These are phyloP conservation scores for Cardiocondyla obscurior DNA, from an alignment of 1,140 invertebrate species.

Conservation along the genomic window DNA sequence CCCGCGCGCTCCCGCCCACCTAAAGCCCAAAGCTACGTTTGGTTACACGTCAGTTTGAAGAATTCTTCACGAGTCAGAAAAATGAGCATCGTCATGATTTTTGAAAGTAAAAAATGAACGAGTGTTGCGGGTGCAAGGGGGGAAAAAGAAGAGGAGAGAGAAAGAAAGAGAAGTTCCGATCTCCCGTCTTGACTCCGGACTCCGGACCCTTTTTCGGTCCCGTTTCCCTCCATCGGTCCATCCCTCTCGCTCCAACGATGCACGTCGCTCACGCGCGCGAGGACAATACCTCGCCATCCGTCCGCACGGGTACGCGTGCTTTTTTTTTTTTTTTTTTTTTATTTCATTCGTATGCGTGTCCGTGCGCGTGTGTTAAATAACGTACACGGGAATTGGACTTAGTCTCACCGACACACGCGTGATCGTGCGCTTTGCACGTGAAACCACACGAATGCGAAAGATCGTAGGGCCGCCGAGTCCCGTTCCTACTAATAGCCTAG, in stretches of 20 bases:
- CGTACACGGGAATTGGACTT: slow-evolving; percentile 10
- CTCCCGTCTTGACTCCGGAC: slow-evolving; percentile 14
- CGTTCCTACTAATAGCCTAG: slow-evolving; percentile 38
- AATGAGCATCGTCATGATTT: slow-evolving; percentile 85
- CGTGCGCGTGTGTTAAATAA: slow-evolving; percentile 49
- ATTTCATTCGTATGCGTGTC: neutral
- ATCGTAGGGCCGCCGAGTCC: slow-evolving; percentile 33
- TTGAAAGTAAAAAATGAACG: slow-evolving; percentile 85
- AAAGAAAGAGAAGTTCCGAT: slow-evolving; percentile 51
- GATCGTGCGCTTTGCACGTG: slow-evolving; percentile 34
- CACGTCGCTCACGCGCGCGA: neutral
- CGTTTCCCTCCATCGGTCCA: slow-evolving; percentile 16
- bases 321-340: too few species aligned
- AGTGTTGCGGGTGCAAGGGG: slow-evolving; percentile 61
- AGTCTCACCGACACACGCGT: neutral
- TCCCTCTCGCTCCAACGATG: slow-evolving; percentile 15
- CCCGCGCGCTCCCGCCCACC: slow-evolving; percentile 46
- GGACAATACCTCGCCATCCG: slow-evolving; percentile 25
- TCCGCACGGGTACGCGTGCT: neutral
- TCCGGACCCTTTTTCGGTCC: slow-evolving; percentile 34
- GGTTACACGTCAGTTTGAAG: slow-evolving; percentile 83
- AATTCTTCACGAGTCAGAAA: slow-evolving; percentile 84
- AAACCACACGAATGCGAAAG: slow-evolving; percentile 32
- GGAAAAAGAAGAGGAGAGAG: slow-evolving; percentile 48
- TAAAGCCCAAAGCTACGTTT: slow-evolving; percentile 77